Base-by-base conservation (phyloP, 2,797 vertebrate species). In the Florisuga fusca region DNA sequence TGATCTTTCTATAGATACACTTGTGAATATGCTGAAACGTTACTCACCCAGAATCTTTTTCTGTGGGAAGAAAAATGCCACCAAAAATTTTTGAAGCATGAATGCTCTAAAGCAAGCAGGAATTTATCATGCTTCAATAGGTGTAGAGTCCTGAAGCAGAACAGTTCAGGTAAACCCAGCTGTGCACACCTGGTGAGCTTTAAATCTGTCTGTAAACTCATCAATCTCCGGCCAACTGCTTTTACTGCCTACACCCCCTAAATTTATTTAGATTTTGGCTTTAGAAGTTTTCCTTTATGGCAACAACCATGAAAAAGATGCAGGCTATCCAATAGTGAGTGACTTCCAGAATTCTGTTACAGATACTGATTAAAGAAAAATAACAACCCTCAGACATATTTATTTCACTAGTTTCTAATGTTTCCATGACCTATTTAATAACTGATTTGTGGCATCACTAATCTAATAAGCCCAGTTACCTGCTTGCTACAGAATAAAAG, bases 201-300 rank as follows among this genome's bases (percentile, higher is more conserved):
- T 97, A 96, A 96, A 97, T 97, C 95, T 96, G 79, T 96, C 94
- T 94, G 48, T 89, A 75, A 94, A 82, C 67, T 75, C 88, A 92
- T 96, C 78, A 94, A 61, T 94, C 92, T 93, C 79, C 55, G 62
- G 33, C 54, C 67, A 73, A 62, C 72, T 59, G 45, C 81, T 90
- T 12, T 81, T 93, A 69, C 58, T 77, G 31, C 58, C 63, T 94
- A 41, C 82, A 68, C 22, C 54, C 66, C 72, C 38, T 78, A 89
- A 69, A 71, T 91, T 94, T 91, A 85, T 76, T 86, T 87, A 21
- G 43, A 53, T 88, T 85, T 68, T 73, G 66, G 36, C 71, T 87
- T 93, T 75, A 90, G 85, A 94, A 87, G 61, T 69, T 94, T 80
- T 89, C n/a, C 54, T 87, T 72, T 50, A 51, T 61, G 57, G 59